Percentiles rank a stretch among this genome's conserved stretches.
Evolutionary conservation across 2,113 vertebrate genomes (phyloP).

Genomic region (Saguinus imperator): DNA sequence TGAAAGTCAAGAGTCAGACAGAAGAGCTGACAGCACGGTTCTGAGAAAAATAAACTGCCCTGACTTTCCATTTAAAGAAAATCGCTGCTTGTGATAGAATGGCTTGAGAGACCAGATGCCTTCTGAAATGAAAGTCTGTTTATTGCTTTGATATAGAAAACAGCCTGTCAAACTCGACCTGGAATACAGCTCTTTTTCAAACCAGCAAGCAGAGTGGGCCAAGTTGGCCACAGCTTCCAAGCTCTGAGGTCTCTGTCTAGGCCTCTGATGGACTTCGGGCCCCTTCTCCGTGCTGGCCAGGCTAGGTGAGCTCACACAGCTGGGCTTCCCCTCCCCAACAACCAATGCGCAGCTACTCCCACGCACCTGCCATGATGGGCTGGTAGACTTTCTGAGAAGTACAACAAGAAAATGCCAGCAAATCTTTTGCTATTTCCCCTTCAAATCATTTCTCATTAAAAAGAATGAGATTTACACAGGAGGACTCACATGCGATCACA

Average conservation of each 20-base stretch:
- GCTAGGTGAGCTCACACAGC: no score
- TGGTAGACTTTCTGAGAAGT: not conserved
- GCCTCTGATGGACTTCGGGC: not conserved
- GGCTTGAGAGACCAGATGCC: not conserved
- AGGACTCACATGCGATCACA: not conserved
- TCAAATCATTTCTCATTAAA: not conserved
- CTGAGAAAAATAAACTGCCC: slow-evolving; percentile 38
- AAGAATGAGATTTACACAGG: not conserved
- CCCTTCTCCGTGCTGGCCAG: not conserved
- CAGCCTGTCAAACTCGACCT: not conserved
- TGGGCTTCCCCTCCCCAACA: not conserved
- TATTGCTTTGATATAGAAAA: slow-evolving; percentile 15
- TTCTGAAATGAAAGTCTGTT: slow-evolving; percentile 24
- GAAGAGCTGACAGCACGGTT: slow-evolving; percentile 32
- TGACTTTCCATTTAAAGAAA: slow-evolving; percentile 60
- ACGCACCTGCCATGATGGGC: fast-evolving
- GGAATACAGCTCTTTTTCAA: not conserved
- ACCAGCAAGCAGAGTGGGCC: not conserved
- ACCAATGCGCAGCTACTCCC: fast-evolving
- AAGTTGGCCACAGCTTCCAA: not conserved
- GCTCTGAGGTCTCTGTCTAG: not conserved
- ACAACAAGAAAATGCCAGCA: not conserved
- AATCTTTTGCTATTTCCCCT: not conserved
- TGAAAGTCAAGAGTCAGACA: not conserved
- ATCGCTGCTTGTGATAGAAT: slow-evolving; percentile 39